Evolutionary conservation across 2,888 invertebrate genomes (phyloP), one percentile per base, ranked within the genome.

Genomic region (Lagria hirta): DNA sequence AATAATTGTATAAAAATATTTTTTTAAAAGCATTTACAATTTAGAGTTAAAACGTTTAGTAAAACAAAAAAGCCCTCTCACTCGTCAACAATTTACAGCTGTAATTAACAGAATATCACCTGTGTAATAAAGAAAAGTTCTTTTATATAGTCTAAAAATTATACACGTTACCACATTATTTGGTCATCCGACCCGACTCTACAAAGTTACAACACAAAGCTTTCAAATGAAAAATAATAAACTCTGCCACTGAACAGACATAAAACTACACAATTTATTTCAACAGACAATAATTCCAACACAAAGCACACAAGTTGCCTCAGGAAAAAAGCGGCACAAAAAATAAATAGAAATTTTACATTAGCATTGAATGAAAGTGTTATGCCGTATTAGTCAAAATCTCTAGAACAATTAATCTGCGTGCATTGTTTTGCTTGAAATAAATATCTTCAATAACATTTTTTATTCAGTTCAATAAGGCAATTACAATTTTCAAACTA

Each of bases 341-440:
- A 23, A 33, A 33, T 15, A 33, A n/a, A 15, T 12, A 33, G 23
- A 22, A 22, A 22, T 23, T 33, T 33, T 14, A 33, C 33, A 36
- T 37, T 37, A 37, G 21, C 37, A 37, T 37, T 37, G 37, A 37
- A 37, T 37, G 28, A 37, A 28, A 37, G 14, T 15, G 20, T 27
- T 27, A 37, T 28, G 28, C 28, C 28, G 11, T 37, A 37, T 37
- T 37, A 37, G 35, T 35, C 35, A 35, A 26, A 27, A 37, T 18
- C 13, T 11, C 14, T 18, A 37, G 3, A 20, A 16, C 37, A 37
- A 37, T 37, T 37, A 28, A 37, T 37, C 27, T 27, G 16, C 20
- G 20, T 36, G 21, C 28, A 28, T 37, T 37, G 36, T 20, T 36
- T 21, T 13, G 6, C 26, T 17, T 17, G n/a, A n/a, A n/a, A n/a